Base-by-base conservation (phyloP, 2,797 vertebrate species). In the Sphaeramia orbicularis region DNA sequence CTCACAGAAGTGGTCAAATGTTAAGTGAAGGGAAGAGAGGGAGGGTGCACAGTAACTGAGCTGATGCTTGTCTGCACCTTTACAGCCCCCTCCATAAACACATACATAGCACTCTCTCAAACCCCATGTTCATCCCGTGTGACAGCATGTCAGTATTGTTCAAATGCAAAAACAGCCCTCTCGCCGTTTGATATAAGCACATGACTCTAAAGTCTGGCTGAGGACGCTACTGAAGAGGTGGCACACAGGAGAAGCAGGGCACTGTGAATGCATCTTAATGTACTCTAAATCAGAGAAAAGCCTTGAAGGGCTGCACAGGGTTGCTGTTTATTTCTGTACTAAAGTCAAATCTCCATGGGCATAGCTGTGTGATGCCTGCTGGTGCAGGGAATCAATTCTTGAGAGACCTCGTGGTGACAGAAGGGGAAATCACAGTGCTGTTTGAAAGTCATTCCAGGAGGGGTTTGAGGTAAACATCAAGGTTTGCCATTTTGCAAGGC, bases 71-170 rank as follows among this genome's bases (percentile, higher is more conserved):
- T 37, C 69, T 58, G 61, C 65, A 59, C 65, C 58, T 63, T 65
- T 67, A 70, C 61, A 63, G 37, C 60, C 71, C 60, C 68, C 8
- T 32, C 32, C 68, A 1, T 24, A 10, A 35, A 35, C 32, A 35
- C 7, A 8, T 7, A 47, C 45, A 30, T 50, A 64, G 58, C 63
- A 36, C 49, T n/a, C 40, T 56, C 69, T 75, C 64, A 51, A 61
- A 74, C 72, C 44, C 70, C 60, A 56, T 11, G 40, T 48, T 41
- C 15, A 75, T 84, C 87, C 86, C 87, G 13, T 61, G 81, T 65
- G 86, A 86, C 76, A 89, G 80, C 76, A 89, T 86, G 88, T 86
- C 87, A 89, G 79, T 77, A 87, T 87, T 90, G 86, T 89, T 89
- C 81, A 76, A 80, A 87, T 76, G 79, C 69, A 83, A 78, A 80